phyloP scores from a whole-genome alignment of 2,113 vertebrate genomes.

The Orientallactaga bullata region DNA sequence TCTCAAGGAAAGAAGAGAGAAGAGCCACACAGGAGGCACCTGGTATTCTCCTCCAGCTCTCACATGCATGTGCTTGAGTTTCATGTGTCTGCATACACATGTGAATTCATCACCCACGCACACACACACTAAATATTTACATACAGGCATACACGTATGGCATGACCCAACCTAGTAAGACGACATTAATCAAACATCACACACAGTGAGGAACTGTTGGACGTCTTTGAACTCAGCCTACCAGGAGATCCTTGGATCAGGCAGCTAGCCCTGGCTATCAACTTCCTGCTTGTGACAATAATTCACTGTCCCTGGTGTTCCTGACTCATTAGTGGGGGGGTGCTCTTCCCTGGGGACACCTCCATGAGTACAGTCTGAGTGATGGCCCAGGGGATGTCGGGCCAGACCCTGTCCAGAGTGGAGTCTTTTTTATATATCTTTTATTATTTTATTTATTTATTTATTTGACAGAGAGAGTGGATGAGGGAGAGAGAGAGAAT shows the following conservation, averaged over 20 bases:
- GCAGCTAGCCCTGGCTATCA: rapidly evolving
- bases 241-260: background rate
- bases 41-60: too few relatives aligned
- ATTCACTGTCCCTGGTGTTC: background rate
- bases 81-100: too few relatives aligned
- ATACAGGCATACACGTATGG: too few relatives aligned
- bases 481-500: too few relatives aligned
- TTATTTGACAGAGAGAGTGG: too few relatives aligned
- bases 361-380: rapidly evolving
- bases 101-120: too few relatives aligned
- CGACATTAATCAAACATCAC: rapidly evolving
- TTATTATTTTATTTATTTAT: too few relatives aligned
- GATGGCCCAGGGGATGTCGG: background rate
- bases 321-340: background rate
- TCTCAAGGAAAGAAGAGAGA: too few relatives aligned
- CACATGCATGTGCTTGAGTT: too few relatives aligned
- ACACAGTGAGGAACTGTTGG: background rate
- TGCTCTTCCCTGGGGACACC: background rate
- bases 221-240: background rate
- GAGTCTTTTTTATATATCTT: too few relatives aligned
- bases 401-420: rapidly evolving
- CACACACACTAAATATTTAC: too few relatives aligned
- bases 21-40: too few relatives aligned
- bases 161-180: background rate
- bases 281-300: rapidly evolving